phyloP scores from a whole-genome alignment of 1,140 invertebrate species.

The Saccostrea cuccullata region DNA sequence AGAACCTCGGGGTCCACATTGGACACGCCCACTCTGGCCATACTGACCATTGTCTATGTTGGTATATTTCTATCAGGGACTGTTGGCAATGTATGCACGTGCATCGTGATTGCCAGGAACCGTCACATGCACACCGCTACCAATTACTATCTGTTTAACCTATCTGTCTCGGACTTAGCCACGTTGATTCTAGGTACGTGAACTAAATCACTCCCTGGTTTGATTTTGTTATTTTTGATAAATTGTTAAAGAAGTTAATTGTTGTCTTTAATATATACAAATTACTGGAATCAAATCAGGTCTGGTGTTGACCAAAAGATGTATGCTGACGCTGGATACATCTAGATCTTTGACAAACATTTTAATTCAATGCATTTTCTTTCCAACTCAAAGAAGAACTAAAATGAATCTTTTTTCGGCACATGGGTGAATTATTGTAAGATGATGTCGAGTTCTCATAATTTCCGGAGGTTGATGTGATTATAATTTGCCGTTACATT shows the following conservation, averaged over 20 bases:
- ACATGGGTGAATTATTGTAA: constrained; percentile 16
- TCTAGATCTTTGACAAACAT: too few species aligned
- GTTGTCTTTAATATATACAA: too few species aligned
- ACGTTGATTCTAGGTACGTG: constrained; percentile 83
- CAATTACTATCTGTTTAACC: constrained; percentile 94
- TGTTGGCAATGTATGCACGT: constrained; percentile 94
- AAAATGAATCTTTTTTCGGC: too few species aligned
- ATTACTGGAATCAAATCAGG: too few species aligned
- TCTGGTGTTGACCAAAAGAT: too few species aligned
- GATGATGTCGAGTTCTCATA: background rate
- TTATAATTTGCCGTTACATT: background rate
- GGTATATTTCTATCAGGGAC: constrained; percentile 91
- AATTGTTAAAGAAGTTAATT: background rate
- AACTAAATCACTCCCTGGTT: background rate
- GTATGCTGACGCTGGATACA: too few species aligned
- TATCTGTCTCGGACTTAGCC: constrained; percentile 94
- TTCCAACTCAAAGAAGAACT: background rate
- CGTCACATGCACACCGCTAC: constrained; percentile 87
- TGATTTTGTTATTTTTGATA: background rate
- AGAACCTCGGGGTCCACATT: constrained; percentile 56
- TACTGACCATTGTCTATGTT: constrained; percentile 85
- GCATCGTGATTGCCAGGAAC: constrained; percentile 93
- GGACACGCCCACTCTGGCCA: constrained; percentile 47
- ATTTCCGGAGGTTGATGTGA: constrained; percentile 9
- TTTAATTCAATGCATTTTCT: background rate